Percentiles rank a stretch among this genome's conserved stretches.
Evolutionary conservation across 2,113 vertebrate genomes (phyloP).

Genomic region (Lates calcarifer): DNA sequence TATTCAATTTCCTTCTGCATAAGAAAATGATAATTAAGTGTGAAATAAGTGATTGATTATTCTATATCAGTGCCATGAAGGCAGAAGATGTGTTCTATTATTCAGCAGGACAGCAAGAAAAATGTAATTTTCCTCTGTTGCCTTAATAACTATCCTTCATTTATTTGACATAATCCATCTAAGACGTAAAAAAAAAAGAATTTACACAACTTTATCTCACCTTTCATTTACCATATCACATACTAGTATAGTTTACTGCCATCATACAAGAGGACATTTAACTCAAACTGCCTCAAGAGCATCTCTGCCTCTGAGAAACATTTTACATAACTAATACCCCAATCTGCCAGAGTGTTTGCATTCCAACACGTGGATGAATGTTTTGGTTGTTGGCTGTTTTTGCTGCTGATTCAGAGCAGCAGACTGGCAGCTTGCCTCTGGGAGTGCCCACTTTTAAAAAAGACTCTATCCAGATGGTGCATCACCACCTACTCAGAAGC

Average conservation of each 20-base stretch:
- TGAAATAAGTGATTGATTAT: conserved; percentile 7
- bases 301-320: background rate
- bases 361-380: conserved; percentile 28
- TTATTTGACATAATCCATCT: background rate
- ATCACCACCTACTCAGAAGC: conserved; percentile 14
- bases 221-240: background rate
- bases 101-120: background rate
- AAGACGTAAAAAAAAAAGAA: background rate
- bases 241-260: background rate
- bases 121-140: background rate
- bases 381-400: conserved; percentile 44
- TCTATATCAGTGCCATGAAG: background rate
- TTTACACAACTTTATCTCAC: background rate
- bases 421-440: conserved; percentile 30
- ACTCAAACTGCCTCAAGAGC: background rate
- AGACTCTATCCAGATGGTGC: conserved; percentile 38
- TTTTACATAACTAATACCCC: conserved; percentile 27
- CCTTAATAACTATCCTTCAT: background rate
- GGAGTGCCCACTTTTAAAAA: conserved; percentile 27
- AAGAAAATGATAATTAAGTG: background rate
- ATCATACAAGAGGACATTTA: background rate
- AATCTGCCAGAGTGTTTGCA: conserved; percentile 19
- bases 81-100: background rate
- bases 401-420: conserved; percentile 56
- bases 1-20: background rate